These are phyloP conservation scores for Babylonia areolata DNA, from an alignment of 1,140 invertebrate species.

Conservation along the genomic window DNA sequence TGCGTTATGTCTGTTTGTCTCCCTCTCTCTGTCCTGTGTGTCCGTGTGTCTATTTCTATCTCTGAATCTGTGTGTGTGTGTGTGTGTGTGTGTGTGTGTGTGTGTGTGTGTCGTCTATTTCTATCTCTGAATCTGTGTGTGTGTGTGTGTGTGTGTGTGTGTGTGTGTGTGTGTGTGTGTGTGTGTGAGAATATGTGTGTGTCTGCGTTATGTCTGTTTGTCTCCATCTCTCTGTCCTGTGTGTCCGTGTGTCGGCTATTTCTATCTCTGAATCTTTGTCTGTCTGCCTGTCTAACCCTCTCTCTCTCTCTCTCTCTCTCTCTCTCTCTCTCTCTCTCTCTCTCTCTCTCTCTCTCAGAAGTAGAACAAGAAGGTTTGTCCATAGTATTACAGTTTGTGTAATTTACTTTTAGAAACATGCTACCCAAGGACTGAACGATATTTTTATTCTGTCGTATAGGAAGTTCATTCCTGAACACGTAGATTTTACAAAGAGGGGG, in stretches of 20 bases:
- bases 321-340: constrained; percentile 19
- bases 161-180: too few relatives aligned
- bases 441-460: too few relatives aligned
- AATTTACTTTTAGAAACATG: not conserved
- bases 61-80: not conserved
- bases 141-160: too few relatives aligned
- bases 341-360: not conserved
- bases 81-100: not conserved
- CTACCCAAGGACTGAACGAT: not conserved
- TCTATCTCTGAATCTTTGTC: not conserved
- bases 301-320: constrained; percentile 23
- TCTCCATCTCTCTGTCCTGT: constrained; percentile 3
- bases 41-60: too few relatives aligned
- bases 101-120: too few relatives aligned
- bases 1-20: not conserved
- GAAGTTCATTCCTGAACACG: too few relatives aligned
- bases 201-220: not conserved
- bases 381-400: too few relatives aligned
- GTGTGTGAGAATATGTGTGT: not conserved
- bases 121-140: too few relatives aligned
- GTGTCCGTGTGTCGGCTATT: not conserved
- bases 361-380: too few relatives aligned
- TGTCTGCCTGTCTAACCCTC: not conserved
- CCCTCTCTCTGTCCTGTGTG: not conserved
- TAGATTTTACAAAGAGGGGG: too few relatives aligned